Percentiles rank a stretch among this genome's conserved stretches.
These are phyloP conservation scores for Oncorhynchus mykiss DNA, from an alignment of 2,113 vertebrate species.

Conservation along the genomic window DNA sequence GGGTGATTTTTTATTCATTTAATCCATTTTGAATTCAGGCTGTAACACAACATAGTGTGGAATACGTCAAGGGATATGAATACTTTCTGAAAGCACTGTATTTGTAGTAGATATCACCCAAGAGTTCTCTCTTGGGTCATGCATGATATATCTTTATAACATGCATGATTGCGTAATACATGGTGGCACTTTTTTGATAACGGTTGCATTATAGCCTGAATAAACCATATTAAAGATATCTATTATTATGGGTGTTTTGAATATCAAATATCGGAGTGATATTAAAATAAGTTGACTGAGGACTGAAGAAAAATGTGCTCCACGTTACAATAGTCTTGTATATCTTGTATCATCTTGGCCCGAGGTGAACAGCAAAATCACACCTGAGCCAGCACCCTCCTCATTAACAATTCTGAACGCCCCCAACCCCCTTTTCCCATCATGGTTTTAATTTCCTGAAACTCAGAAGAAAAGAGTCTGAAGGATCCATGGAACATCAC, in stretches of 20 bases:
- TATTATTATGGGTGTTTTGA: background rate
- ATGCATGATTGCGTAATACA: background rate
- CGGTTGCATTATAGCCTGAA: background rate
- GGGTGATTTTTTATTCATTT: too few species aligned
- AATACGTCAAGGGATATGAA: too few species aligned
- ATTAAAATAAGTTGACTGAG: too few species aligned
- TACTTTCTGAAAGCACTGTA: background rate
- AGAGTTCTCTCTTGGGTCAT: constrained; percentile 19
- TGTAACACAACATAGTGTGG: too few species aligned
- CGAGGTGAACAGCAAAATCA: background rate
- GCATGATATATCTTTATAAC: background rate
- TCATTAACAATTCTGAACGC: background rate
- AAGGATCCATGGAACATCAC: constrained; percentile 82
- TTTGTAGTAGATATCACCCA: constrained; percentile 33
- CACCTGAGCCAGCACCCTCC: background rate
- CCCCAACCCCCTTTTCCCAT: constrained; percentile 64
- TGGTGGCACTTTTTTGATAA: background rate
- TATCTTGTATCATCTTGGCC: background rate
- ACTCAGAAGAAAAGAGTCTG: constrained; percentile 75
- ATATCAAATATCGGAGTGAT: too few species aligned
- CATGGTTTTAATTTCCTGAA: constrained; percentile 85
- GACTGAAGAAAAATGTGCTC: background rate
- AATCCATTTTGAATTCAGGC: too few species aligned
- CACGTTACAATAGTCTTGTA: background rate
- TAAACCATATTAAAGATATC: background rate